Evolutionary conservation across 2,113 vertebrate species (phyloP).

Genomic region (Myodes glareolus): DNA sequence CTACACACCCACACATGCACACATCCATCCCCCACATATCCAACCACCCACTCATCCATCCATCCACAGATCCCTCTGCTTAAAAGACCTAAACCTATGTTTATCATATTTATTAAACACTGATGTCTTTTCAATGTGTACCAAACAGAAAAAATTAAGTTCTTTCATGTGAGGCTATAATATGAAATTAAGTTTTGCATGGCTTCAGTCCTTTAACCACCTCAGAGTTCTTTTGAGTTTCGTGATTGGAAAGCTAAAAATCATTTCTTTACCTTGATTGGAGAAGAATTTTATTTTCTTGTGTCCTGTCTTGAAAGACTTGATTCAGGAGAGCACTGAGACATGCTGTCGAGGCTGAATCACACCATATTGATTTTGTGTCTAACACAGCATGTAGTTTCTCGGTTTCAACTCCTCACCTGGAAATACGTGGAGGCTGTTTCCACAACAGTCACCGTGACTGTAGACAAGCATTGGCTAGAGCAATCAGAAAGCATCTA

Average conservation of each 20-base stretch:
- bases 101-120: conserved; percentile 67
- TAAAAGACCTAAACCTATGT: conserved; percentile 8
- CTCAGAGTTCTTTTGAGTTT: conserved; percentile 61
- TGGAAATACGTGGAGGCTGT: conserved; percentile 51
- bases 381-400: conserved; percentile 47
- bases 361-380: conserved; percentile 77
- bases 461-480: conserved; percentile 32
- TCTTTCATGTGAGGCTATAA: conserved; percentile 57
- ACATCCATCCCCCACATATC: neutral
- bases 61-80: conserved; percentile 3
- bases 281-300: conserved; percentile 71
- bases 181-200: conserved; percentile 68
- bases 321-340: conserved; percentile 33
- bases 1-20: no score
- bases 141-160: conserved; percentile 57
- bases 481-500: neutral
- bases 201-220: conserved; percentile 51
- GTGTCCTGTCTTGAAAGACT: conserved; percentile 67
- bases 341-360: conserved; percentile 60
- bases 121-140: neutral
- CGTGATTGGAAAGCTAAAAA: conserved; percentile 69
- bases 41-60: conserved; percentile 33
- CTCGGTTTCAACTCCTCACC: conserved; percentile 51
- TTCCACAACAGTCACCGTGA: conserved; percentile 65
- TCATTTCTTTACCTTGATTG: conserved; percentile 63